Evolutionary conservation across 2,888 invertebrate genomes (phyloP).

Genomic region (Tanaodytes sp.): DNA sequence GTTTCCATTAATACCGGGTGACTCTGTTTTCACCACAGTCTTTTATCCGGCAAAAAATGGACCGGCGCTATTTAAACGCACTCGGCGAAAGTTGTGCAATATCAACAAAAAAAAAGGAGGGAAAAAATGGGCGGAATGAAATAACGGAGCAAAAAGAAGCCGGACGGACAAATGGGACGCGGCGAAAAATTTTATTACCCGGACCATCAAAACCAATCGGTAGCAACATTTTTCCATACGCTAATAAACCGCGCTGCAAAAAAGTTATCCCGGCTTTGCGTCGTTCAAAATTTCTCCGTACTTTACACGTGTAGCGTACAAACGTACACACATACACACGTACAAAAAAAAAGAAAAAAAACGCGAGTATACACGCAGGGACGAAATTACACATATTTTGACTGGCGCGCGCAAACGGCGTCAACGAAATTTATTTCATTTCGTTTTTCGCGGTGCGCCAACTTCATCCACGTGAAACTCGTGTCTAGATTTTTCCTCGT

Average conservation of each 20-base stretch:
- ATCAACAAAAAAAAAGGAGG: constrained; percentile 13
- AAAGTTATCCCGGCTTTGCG: no score
- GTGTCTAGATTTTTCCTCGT: constrained; percentile 42
- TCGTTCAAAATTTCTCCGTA: no score
- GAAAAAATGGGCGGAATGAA: constrained; percentile 6
- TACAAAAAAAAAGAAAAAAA: no score
- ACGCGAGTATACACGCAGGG: no score
- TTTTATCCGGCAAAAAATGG: constrained; percentile 19
- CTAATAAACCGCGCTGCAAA: constrained; percentile 20
- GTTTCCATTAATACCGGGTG: constrained; percentile 15
- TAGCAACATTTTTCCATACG: constrained; percentile 29
- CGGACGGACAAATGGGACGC: no score
- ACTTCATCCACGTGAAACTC: constrained; percentile 34
- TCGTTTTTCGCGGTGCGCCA: constrained; percentile 22
- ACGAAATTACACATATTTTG: background rate
- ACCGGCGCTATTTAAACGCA: constrained; percentile 19
- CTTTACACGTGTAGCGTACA: no score
- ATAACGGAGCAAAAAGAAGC: no score
- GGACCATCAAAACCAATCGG: constrained; percentile 41
- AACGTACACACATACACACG: no score
- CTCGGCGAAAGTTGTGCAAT: constrained; percentile 20
- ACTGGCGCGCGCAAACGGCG: constrained; percentile 12
- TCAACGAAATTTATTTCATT: constrained; percentile 31
- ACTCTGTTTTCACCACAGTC: constrained; percentile 7
- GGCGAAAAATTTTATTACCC: constrained; percentile 33